Base-by-base conservation (phyloP, 1,140 invertebrate species). In the Tetranychus urticae region DNA sequence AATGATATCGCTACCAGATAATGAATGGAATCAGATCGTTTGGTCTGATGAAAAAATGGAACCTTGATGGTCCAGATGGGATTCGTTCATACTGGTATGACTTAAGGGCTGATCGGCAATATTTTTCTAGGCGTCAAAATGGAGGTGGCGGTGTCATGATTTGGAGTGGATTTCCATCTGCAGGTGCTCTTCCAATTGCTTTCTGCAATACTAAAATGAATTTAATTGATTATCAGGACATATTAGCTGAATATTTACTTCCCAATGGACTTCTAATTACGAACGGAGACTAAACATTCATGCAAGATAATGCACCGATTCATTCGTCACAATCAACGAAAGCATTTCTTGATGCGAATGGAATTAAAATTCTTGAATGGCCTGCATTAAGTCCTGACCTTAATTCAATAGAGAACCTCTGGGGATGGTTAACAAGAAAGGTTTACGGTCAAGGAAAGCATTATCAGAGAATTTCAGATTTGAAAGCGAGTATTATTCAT, bases 251-350 rank as follows among this genome's bases (percentile, higher is more conserved):
- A 10, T 23, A 34, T 37, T 12, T 60, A 4, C 5, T 60, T 3
- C 59, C 59, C 34, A 8, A 33, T 52, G 33, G 3, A n/a, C 14
- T 3, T 3, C 5, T 13, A 37, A 50, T 60, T 12, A 10, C 14
- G 35, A 36, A 35, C 13, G 34, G 6, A 3, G 23, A 56, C 14
- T 57, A 36, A 2, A 33, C 37, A 42, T 71, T 68, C 61, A 65
- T 68, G 62, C 70, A 73, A 58, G 71, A 71, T 63, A 72, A 70
- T 65, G 71, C 71, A 31, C 61, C 66, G 46, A 65, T 69, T 34
- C 71, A 74, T 59, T 62, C 60, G 33, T 68, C 70, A 34, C 4
- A 42, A 4, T 4, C n/a, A n/a, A 58, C 61, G 37, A 46, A 36
- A n/a, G 4, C 23, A 12, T 59, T 5, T 4, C 39, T 61, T 39